These are phyloP conservation scores for Papio anubis DNA, from an alignment of 2,113 vertebrate genomes.

Conservation along the genomic window DNA sequence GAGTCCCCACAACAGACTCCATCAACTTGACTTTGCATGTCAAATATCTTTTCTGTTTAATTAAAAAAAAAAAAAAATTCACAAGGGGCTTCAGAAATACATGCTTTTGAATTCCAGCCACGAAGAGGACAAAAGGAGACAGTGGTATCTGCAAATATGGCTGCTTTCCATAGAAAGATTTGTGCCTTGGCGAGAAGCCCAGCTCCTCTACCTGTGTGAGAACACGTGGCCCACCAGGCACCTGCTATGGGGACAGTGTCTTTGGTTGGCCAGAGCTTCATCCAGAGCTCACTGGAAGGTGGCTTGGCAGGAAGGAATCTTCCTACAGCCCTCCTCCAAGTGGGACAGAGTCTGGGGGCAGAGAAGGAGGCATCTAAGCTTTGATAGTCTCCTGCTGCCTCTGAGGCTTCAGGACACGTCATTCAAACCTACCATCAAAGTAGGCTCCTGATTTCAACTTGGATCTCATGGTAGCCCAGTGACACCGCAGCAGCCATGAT, in stretches of 20 bases:
- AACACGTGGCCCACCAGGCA: rapidly evolving
- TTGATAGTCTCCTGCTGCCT: slow-evolving; percentile 60
- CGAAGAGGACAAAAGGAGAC: background rate
- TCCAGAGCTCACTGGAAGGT: background rate
- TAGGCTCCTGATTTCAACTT: background rate
- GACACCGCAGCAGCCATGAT: background rate
- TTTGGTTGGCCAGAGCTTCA: background rate
- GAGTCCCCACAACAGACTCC: slow-evolving; percentile 8
- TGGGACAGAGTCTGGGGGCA: background rate
- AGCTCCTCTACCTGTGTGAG: background rate
- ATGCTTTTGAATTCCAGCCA: slow-evolving; percentile 54
- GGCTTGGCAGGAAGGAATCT: background rate
- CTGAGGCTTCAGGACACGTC: background rate
- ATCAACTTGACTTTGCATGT: slow-evolving; percentile 3
- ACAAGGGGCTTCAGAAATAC: slow-evolving; percentile 39
- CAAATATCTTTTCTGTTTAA: slow-evolving; percentile 58
- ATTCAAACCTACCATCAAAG: background rate
- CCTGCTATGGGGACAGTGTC: background rate
- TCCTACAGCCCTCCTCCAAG: background rate
- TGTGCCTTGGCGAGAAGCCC: background rate
- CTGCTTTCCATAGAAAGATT: background rate
- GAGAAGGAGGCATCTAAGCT: background rate
- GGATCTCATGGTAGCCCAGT: background rate
- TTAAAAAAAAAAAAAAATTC: slow-evolving; percentile 14
- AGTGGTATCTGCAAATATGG: background rate